These are phyloP conservation scores for Nomada hirtipes DNA, from an alignment of 2,888 invertebrate species.

Conservation along the genomic window DNA sequence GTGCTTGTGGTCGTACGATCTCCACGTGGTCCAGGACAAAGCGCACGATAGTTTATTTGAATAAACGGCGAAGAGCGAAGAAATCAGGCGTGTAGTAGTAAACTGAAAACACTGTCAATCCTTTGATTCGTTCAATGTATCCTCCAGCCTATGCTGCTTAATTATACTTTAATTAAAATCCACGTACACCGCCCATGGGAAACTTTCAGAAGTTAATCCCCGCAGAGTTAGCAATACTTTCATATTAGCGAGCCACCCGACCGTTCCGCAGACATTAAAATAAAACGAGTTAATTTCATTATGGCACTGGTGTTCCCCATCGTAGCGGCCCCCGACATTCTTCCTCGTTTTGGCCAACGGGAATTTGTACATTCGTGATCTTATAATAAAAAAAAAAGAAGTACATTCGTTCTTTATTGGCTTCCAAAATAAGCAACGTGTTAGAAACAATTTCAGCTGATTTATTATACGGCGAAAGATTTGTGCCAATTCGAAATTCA, in stretches of 20 bases:
- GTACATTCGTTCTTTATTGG: too few relatives aligned
- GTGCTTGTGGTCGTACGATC: too few relatives aligned
- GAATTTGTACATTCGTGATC: neutral
- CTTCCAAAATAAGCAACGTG: too few relatives aligned
- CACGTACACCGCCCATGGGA: slow-evolving; percentile 70
- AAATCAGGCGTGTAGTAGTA: neutral
- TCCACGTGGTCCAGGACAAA: too few relatives aligned
- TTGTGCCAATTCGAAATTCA: too few relatives aligned
- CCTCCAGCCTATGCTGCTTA: slow-evolving; percentile 67
- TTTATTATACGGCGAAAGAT: too few relatives aligned
- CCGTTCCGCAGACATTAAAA: slow-evolving; percentile 69
- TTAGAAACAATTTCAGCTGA: too few relatives aligned
- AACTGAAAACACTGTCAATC: slow-evolving; percentile 30
- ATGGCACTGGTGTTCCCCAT: slow-evolving; percentile 46
- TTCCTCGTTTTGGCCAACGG: slow-evolving; percentile 26
- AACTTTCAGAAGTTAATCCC: slow-evolving; percentile 81
- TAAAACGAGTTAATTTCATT: slow-evolving; percentile 79
- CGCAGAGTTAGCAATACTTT: slow-evolving; percentile 78
- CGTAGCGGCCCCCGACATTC: slow-evolving; percentile 22
- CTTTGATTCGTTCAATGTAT: slow-evolving; percentile 75
- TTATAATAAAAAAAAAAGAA: neutral
- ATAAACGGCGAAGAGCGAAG: neutral
- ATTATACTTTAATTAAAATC: slow-evolving; percentile 82
- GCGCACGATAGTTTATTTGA: neutral
- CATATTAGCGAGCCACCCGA: slow-evolving; percentile 74